Evolutionary conservation across 1,140 invertebrate genomes (phyloP).

Genomic region (Drosophila sechellia): DNA sequence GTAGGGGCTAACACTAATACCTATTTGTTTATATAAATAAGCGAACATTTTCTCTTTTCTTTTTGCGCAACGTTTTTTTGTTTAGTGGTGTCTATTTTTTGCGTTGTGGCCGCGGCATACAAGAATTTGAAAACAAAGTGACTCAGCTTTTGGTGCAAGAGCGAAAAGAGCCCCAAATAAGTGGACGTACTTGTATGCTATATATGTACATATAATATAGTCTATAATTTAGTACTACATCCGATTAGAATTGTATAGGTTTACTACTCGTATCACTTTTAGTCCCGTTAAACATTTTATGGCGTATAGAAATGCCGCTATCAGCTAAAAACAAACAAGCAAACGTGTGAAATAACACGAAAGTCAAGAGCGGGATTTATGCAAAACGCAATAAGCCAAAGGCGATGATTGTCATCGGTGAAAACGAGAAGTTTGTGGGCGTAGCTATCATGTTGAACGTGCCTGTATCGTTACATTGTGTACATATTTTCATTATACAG

Average conservation of each 20-base stretch:
- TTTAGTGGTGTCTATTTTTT: constrained; percentile 63
- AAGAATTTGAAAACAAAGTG: constrained; percentile 65
- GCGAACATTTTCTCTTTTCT: constrained; percentile 66
- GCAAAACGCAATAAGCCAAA: constrained; percentile 71
- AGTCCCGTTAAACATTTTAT: constrained; percentile 32
- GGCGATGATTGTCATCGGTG: constrained; percentile 21
- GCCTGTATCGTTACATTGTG: background rate
- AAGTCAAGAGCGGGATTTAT: constrained; percentile 53
- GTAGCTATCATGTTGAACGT: constrained; percentile 24
- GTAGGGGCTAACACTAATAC: constrained; percentile 12
- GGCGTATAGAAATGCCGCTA: constrained; percentile 35
- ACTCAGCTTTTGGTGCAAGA: constrained; percentile 62
- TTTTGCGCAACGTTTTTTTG: constrained; percentile 49
- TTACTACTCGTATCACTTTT: constrained; percentile 16
- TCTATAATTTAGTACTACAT: background rate
- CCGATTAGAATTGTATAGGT: no score
- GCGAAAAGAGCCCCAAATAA: constrained; percentile 43
- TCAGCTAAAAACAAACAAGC: constrained; percentile 35
- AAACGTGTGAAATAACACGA: constrained; percentile 47
- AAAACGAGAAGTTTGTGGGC: constrained; percentile 41
- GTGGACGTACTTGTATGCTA: constrained; percentile 7
- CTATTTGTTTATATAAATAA: constrained; percentile 43
- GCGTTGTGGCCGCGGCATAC: constrained; percentile 46
- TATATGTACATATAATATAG: background rate
- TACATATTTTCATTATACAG: background rate